These are phyloP conservation scores for Griposia aprilina DNA, from an alignment of 2,888 invertebrate genomes.

Conservation along the genomic window DNA sequence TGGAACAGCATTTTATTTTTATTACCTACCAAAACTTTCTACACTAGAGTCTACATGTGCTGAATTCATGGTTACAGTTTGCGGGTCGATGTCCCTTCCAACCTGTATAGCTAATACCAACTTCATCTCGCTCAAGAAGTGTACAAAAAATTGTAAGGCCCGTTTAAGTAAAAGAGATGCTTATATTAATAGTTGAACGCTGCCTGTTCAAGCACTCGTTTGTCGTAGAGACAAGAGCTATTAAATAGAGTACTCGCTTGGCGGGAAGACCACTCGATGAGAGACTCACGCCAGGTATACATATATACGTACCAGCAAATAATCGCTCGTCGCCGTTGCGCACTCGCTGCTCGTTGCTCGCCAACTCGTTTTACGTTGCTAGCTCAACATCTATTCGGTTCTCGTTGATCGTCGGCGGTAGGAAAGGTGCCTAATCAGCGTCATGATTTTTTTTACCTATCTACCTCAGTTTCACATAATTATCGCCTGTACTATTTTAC, in stretches of 20 bases:
- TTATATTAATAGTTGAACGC: neutral
- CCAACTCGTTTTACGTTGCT: neutral
- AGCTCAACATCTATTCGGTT: neutral
- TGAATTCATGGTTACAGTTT: too few species aligned
- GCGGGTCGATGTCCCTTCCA: too few species aligned
- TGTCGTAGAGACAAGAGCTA: neutral
- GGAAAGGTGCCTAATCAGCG: neutral
- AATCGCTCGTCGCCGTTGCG: neutral
- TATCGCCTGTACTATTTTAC: conserved; percentile 44
- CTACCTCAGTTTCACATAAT: conserved; percentile 25
- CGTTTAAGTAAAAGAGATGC: neutral
- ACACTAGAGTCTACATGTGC: too few species aligned
- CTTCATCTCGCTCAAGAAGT: neutral
- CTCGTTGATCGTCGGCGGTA: neutral
- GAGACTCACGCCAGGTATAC: too few species aligned
- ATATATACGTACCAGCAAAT: neutral
- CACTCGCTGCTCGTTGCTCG: neutral
- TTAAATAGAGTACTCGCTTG: neutral
- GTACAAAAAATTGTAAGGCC: neutral
- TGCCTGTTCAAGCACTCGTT: neutral
- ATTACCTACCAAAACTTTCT: too few species aligned
- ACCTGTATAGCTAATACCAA: too few species aligned
- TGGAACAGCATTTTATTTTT: too few species aligned
- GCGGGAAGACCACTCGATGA: neutral
- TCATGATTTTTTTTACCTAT: conserved; percentile 12